Conservation (phyloP, 2,113 vertebrate genomes). For the Psilopsiagon aymara region DNA sequence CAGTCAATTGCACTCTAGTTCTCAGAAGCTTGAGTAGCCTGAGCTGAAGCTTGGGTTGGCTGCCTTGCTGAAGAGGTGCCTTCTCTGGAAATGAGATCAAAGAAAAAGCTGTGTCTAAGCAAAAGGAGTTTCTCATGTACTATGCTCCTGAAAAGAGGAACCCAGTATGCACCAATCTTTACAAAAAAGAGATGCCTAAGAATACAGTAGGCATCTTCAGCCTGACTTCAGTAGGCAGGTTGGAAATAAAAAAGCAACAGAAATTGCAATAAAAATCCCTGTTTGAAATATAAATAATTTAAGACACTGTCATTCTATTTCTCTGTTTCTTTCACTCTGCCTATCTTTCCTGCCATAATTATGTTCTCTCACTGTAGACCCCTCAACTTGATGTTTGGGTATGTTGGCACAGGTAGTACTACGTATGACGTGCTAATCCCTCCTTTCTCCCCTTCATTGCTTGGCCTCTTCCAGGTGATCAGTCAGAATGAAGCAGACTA, state of each 20-base stretch:
- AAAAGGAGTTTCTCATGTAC: not conserved
- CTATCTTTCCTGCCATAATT: not conserved
- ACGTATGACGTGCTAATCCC: not conserved
- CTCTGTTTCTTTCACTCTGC: not conserved
- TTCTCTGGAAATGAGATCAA: not conserved
- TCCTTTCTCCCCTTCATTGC: not conserved
- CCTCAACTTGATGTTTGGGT: not conserved
- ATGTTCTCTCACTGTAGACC: not conserved
- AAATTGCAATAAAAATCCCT: not conserved
- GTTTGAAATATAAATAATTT: not conserved
- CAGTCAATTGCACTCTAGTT: not conserved
- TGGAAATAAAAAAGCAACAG: not conserved
- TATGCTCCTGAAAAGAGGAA: not conserved
- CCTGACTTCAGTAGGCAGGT: not conserved
- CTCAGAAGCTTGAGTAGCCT: not conserved
- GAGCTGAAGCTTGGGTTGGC: not conserved
- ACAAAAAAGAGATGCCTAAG: not conserved
- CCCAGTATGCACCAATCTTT: not conserved
- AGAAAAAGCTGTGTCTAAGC: not conserved
- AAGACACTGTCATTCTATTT: not conserved
- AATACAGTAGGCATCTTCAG: not conserved
- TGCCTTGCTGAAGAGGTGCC: not conserved
- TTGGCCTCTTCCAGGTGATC: conserved; percentile 80
- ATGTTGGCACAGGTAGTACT: not conserved
- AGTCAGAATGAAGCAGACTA: conserved; percentile 92